Evolutionary conservation across 2,797 vertebrate species (phyloP), one percentile per base, ranked within the genome.

Genomic region (Mustela erminea): DNA sequence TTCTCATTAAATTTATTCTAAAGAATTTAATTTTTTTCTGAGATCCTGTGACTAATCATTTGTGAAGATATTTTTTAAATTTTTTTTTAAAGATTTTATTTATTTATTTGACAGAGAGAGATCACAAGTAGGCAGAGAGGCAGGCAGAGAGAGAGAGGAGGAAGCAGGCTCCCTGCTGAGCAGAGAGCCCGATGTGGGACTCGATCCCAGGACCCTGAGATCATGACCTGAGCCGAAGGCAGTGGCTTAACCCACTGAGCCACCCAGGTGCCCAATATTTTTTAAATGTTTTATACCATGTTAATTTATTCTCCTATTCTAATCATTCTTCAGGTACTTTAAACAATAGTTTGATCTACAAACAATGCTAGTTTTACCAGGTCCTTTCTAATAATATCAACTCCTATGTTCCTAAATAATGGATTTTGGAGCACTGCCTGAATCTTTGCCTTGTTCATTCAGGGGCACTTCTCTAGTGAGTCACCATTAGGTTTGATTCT

Each of bases 1-100:
- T 88, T 90, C 62, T 86, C 89, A 17, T 60, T 84, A 88, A 75
- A 11, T 80, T 93, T 77, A 81, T 81, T 86, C 60, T 82, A 80
- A 92, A 15, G 14, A 78, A 87, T 56, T 93, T 87, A 35, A 38
- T 82, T 84, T 90, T 90, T 62, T 89, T 85, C 25, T 60, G 54
- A 68, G 35, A 68, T 68, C 9, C 5, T 74, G 9, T 96, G 32
- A 89, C 32, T 58, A 93, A 87, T 80, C 43, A 88, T 38, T 75
- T 90, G 62, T 49, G 25, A 74, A 21, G 64, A 54, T 62, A 54
- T 89, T 89, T 90, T n/a, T n/a, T n/a, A n/a, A n/a, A n/a, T n/a
- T n/a, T n/a, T n/a, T n/a, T n/a, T n/a, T n/a, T n/a, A n/a, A n/a
- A n/a, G n/a, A n/a, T n/a, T n/a, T n/a, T n/a, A n/a, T n/a, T n/a